Conservation (phyloP, 2,113 vertebrate genomes). For the Elachura formosa region DNA sequence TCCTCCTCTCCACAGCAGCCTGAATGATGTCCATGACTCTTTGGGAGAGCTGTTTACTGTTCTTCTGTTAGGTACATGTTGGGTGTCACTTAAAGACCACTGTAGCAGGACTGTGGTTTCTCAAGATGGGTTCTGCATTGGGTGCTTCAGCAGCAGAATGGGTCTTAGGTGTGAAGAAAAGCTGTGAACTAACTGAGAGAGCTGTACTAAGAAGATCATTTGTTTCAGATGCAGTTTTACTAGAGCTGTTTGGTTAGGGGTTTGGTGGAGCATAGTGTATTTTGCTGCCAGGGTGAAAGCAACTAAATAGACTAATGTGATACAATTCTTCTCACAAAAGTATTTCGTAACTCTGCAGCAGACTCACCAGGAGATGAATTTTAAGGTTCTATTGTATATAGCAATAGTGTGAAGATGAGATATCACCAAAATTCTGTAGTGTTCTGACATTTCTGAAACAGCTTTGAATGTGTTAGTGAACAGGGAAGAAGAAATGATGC, state of each 20-base stretch:
- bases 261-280: not conserved
- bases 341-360: not conserved
- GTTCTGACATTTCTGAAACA: not conserved
- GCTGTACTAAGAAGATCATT: not conserved
- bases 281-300: not conserved
- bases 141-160: not conserved
- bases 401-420: not conserved
- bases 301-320: not conserved
- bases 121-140: accelerated
- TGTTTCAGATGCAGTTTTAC: not conserved
- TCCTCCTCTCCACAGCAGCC: not conserved
- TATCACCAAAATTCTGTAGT: not conserved
- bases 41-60: not conserved
- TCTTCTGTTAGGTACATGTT: not conserved
- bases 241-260: not conserved
- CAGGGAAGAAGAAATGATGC: not conserved
- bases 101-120: not conserved
- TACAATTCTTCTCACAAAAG: not conserved
- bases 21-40: not conserved
- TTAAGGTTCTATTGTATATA: not conserved
- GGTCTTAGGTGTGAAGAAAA: not conserved
- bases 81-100: not conserved
- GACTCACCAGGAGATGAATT: not conserved
- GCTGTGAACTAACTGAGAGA: not conserved
- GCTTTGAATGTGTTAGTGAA: not conserved